phyloP scores from a whole-genome alignment of 1,140 invertebrate species.

The Ditylenchus dipsaci region DNA sequence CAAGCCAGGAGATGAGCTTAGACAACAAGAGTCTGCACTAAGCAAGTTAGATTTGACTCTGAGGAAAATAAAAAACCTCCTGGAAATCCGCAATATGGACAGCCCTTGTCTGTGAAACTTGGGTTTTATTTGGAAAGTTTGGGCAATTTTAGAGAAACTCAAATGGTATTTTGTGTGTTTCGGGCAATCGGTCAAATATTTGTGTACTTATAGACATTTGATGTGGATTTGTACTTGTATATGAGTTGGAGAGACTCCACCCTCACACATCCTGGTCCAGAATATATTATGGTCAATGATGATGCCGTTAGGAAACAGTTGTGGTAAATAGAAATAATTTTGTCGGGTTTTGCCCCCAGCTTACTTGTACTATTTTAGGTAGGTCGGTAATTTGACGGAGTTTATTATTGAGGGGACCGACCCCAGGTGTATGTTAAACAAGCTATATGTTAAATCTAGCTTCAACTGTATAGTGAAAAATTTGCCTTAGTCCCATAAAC shows the following conservation, averaged over 20 bases:
- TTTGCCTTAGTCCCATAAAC: no score
- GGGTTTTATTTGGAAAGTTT: background rate
- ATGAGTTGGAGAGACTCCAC: constrained; percentile 48
- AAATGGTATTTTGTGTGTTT: no score
- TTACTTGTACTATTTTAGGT: no score
- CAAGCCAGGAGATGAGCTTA: no score
- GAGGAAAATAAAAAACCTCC: background rate
- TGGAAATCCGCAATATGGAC: background rate
- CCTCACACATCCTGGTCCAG: constrained; percentile 41
- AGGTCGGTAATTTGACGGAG: no score
- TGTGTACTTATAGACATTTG: constrained; percentile 55
- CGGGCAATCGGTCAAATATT: no score
- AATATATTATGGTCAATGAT: constrained; percentile 55
- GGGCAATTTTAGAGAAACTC: background rate
- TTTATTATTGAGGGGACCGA: no score
- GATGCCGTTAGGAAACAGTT: constrained; percentile 46
- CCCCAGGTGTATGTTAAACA: constrained; percentile 2
- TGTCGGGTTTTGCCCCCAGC: no score
- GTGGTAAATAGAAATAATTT: constrained; percentile 43
- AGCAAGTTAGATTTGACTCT: no score
- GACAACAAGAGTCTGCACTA: no score
- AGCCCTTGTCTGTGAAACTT: background rate
- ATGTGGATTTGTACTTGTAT: constrained; percentile 56
- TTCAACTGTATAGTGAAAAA: constrained; percentile 41
- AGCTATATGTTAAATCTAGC: background rate